phyloP scores from a whole-genome alignment of 2,888 invertebrate genomes.

The Sminthurides aquaticus region DNA sequence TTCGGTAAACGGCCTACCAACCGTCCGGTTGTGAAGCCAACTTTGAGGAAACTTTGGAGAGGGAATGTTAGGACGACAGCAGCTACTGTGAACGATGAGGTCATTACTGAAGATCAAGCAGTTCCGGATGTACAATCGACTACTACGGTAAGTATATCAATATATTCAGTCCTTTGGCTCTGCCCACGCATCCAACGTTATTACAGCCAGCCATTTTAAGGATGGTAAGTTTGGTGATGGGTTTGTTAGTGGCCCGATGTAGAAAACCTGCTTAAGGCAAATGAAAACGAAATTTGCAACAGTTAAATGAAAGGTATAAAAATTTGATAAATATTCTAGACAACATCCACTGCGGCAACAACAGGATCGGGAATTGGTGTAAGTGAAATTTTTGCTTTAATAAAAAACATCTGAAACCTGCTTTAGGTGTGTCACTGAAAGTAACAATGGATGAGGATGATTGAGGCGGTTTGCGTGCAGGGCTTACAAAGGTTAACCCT shows the following conservation, averaged over 20 bases:
- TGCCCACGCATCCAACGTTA: no score
- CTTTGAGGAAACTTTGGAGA: constrained; percentile 11
- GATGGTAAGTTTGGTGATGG: no score
- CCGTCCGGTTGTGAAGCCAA: constrained; percentile 13
- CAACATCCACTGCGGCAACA: not conserved
- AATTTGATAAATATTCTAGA: not conserved
- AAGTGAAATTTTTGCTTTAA: constrained; percentile 1
- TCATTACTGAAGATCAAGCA: constrained; percentile 3
- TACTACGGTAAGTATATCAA: not conserved
- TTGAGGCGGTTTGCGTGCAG: no score
- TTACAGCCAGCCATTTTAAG: not conserved
- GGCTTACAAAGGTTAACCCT: no score
- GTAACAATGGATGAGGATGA: not conserved
- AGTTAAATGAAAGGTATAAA: not conserved
- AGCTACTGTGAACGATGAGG: constrained; percentile 7
- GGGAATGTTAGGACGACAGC: constrained; percentile 1
- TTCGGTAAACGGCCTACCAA: not conserved
- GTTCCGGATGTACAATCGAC: constrained; percentile 1
- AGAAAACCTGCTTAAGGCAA: not conserved
- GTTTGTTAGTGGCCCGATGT: no score
- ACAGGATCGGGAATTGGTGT: not conserved
- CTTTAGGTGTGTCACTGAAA: constrained; percentile 3
- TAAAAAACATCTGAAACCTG: constrained; percentile 2
- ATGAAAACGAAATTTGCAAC: not conserved
- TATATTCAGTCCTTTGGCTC: no score